phyloP scores from a whole-genome alignment of 1,140 invertebrate species.

The Saccostrea echinata region DNA sequence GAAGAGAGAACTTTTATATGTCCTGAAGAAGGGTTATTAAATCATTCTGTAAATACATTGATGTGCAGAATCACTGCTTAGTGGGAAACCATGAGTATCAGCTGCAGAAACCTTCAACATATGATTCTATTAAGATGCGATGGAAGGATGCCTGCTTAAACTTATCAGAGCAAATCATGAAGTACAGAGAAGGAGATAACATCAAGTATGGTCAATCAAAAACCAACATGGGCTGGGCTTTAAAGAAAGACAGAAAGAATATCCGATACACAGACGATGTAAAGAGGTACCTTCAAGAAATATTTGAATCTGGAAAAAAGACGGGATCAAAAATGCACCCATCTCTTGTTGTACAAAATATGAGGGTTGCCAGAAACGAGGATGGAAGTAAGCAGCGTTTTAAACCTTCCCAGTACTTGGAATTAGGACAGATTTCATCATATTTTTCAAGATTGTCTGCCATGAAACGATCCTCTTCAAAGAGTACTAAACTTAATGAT shows the following conservation, averaged over 20 bases:
- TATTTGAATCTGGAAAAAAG: slow-evolving; percentile 40
- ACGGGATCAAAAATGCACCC: slow-evolving; percentile 28
- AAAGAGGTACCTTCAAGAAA: slow-evolving; percentile 22
- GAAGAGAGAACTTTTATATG: not conserved
- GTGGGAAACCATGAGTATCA: not conserved
- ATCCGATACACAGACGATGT: slow-evolving; percentile 4
- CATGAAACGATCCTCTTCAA: not conserved
- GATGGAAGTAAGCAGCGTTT: slow-evolving; percentile 32
- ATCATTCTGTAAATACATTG: not conserved
- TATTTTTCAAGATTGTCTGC: slow-evolving; percentile 34
- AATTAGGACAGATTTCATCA: slow-evolving; percentile 29
- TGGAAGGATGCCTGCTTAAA: not conserved
- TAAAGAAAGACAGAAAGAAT: slow-evolving; percentile 26
- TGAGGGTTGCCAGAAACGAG: slow-evolving; percentile 26
- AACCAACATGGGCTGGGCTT: slow-evolving; percentile 43
- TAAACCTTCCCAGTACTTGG: not conserved
- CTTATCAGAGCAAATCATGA: not conserved
- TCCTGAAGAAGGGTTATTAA: slow-evolving; percentile 15
- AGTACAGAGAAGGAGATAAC: no score
- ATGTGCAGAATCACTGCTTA: slow-evolving; percentile 4
- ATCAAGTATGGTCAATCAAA: no score
- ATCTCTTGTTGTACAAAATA: slow-evolving; percentile 21
- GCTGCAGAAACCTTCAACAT: not conserved
- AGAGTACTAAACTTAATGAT: slow-evolving; percentile 1
- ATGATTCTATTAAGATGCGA: not conserved